phyloP scores from a whole-genome alignment of 2,888 invertebrate genomes.

The Amblyjoppa proteus region DNA sequence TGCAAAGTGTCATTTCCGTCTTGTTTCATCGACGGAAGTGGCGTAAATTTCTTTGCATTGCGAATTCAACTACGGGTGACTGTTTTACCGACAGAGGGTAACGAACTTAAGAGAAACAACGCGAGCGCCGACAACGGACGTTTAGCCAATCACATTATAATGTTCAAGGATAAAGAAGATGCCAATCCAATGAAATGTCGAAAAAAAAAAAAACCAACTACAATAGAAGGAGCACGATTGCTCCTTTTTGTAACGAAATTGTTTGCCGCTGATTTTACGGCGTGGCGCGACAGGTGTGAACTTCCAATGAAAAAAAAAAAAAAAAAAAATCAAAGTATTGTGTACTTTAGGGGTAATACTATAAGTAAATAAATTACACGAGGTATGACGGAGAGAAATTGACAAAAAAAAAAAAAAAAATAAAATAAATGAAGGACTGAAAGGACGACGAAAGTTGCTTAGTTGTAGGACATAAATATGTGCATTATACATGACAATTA shows the following conservation, averaged over 20 bases:
- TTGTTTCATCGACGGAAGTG: too few relatives aligned
- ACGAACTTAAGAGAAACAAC: neutral
- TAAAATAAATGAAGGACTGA: constrained; percentile 38
- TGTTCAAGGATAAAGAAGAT: constrained; percentile 10
- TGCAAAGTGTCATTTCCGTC: too few relatives aligned
- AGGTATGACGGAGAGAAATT: neutral
- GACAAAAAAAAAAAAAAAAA: neutral
- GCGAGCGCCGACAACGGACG: neutral
- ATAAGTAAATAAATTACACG: neutral
- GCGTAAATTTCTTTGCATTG: too few relatives aligned
- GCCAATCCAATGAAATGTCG: constrained; percentile 30
- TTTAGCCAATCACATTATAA: neutral
- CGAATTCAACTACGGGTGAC: too few relatives aligned
- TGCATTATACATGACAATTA: constrained; percentile 13
- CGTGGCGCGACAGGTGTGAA: constrained; percentile 9
- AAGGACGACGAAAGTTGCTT: constrained; percentile 54
- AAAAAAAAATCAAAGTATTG: constrained; percentile 24
- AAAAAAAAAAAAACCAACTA: neutral
- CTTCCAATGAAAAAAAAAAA: constrained; percentile 40
- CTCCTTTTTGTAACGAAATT: constrained; percentile 40
- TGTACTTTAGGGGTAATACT: constrained; percentile 13
- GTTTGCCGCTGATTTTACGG: constrained; percentile 10
- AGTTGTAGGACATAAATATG: constrained; percentile 13
- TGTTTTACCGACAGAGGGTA: too few relatives aligned
- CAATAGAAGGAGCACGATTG: constrained; percentile 19